Evolutionary conservation across 2,888 invertebrate species (phyloP).

Genomic region (Uloborus plumipes): DNA sequence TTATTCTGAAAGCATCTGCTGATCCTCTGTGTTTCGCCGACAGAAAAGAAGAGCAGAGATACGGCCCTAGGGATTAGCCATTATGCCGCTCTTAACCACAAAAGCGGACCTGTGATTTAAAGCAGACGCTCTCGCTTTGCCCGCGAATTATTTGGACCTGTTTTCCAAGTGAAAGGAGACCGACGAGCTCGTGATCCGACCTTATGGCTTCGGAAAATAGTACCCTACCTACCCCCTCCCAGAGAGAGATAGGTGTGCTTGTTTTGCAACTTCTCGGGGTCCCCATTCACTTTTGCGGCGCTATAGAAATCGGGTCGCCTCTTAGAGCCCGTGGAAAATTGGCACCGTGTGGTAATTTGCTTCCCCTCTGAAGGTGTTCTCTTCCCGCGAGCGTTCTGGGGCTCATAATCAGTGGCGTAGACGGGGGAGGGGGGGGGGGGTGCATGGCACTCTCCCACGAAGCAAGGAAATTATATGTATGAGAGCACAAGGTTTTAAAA

Average conservation of each 20-base stretch:
- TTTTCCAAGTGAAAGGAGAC: constrained; percentile 31
- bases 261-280: not conserved
- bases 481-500: no score
- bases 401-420: no score
- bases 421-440: no score
- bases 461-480: no score
- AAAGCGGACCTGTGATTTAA: constrained; percentile 55
- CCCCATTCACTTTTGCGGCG: not conserved
- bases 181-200: constrained; percentile 42
- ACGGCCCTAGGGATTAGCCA: not conserved
- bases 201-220: constrained; percentile 35
- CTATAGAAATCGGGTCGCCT: not conserved
- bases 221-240: not conserved
- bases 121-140: constrained; percentile 42
- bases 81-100: constrained; percentile 37
- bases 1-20: not conserved
- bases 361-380: no score
- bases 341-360: no score
- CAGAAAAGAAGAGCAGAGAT: constrained; percentile 6
- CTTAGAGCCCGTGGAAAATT: not conserved
- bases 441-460: no score
- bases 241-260: not conserved
- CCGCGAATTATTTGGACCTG: constrained; percentile 48
- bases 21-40: constrained; percentile 27
- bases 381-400: no score